Base-by-base conservation (phyloP, 2,113 vertebrate species). In the Sinocyclocheilus grahami region DNA sequence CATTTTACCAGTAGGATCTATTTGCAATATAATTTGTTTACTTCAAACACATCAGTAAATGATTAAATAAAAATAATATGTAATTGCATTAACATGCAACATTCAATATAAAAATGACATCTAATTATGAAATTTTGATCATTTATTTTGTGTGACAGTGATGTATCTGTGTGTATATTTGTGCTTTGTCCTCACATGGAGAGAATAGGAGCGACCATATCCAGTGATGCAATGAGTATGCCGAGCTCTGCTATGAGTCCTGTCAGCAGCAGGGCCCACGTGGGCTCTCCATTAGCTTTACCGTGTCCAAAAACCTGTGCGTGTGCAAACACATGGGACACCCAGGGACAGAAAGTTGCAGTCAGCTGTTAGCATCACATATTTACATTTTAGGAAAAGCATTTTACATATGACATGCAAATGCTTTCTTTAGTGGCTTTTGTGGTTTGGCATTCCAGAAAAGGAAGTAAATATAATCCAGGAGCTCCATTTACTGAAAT, bases 131-230 rank as follows among this genome's bases (percentile, higher is more conserved):
- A 1, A 12, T 14, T 53, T 30, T 9, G n/a, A 18, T 53, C 0
- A 18, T 53, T 37, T 72, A 72, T 39, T 71, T 71, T 71, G 18
- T 71, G 33, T 51, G 22, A 51, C 18, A 14, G 11, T 51, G 30
- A 79, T 76, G 4, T 22, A n/a, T 80, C 2, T 37, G 14, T 30
- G 5, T 81, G 39, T 69, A 20, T 67, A 2, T 51, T 5, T 80
- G 16, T 48, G 51, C 0, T 72, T 27, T 69, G 11, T 78, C 13
- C 96, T 97, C 93, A 99, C 98, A 99, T 99, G 27, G 98, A 99
- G n/a, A 99, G 96, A 79, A 99, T 99, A 4, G 98, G 98, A 67
- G 98, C 98, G 88, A 99, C 98, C 98, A 99, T 97, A 88, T 99
- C 98, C 12, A 99, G 94, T 0, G 98, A 99, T 76, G 98, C 98